phyloP scores from a whole-genome alignment of 2,797 vertebrate species.

The Taenioides sp. region DNA sequence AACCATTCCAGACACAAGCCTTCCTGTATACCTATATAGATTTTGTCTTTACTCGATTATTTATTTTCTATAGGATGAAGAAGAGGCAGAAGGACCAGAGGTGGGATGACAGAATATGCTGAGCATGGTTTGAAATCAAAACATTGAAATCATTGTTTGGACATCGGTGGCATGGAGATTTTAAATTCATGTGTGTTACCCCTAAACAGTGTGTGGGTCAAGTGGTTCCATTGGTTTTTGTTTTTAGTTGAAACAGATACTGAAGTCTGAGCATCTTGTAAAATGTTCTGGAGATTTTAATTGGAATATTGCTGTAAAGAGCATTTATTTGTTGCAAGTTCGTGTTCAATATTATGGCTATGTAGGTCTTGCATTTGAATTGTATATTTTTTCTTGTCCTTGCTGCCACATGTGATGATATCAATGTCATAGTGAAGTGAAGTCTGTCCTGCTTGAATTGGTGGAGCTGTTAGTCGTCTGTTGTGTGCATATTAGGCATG shows the following conservation, averaged over 20 bases:
- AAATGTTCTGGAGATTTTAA: not conserved
- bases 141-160: not conserved
- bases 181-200: conserved; percentile 6
- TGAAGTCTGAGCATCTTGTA: conserved; percentile 9
- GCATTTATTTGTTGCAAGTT: not conserved
- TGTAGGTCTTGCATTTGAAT: not conserved
- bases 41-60: conserved; percentile 25
- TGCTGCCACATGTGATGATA: not conserved
- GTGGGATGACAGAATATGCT: conserved; percentile 46
- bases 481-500: too few relatives aligned
- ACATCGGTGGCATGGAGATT: conserved; percentile 36
- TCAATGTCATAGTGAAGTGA: conserved; percentile 15
- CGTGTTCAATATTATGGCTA: not conserved
- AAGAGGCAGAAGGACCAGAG: conserved; percentile 74
- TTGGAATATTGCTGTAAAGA: not conserved
- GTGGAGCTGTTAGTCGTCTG: conserved; percentile 12
- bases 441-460: conserved; percentile 13
- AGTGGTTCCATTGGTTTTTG: not conserved
- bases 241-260: not conserved
- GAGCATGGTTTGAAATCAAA: conserved; percentile 50
- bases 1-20: not conserved
- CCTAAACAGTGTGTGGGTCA: not conserved
- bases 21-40: not conserved
- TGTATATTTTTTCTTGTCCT: not conserved
- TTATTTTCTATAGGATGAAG: conserved; percentile 70